Evolutionary conservation across 2,888 invertebrate genomes (phyloP), one percentile per base, ranked within the genome.

Genomic region (Lasius fuliginosus): DNA sequence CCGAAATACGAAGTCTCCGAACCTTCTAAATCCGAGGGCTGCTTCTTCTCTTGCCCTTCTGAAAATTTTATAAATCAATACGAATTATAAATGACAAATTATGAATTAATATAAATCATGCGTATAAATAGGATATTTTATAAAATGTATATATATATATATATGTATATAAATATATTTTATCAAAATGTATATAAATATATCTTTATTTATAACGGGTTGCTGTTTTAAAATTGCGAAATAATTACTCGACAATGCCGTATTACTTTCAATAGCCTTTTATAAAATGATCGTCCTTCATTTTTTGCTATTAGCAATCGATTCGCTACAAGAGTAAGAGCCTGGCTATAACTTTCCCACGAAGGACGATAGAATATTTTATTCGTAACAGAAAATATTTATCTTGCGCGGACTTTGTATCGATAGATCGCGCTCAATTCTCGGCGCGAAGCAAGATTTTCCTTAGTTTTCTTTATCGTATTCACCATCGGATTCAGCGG

Each of bases 301-400:
- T 71, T 73, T 60, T 81, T 71, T 15, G 15, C 49, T 49, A 6
- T 18, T 49, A 53, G 3, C n/a, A n/a, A 53, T 53, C n/a, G 2
- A 53, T 53, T 53, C 2, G n/a, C 8, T 53, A n/a, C 8, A 46
- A 30, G 0, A 23, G 23, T 46, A 40, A 49, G 33, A 56, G 23
- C 2, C 56, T 23, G 42, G 6, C 30, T 36, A 56, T 30, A 6
- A 40, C 46, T 71, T 88, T 89, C 88, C 83, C 88, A 89, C 85
- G 83, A 62, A 33, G 46, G 62, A n/a, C 27, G 27, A 33, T 12
- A 56, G 53, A 67, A n/a, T 36, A 65, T 23, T 75, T 68, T 27
- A 68, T 67, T 68, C 62, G 8, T 53, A 27, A 40, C 12, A 15
- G 18, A n/a, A 40, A 69, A 65, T 65, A 60, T 58, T n/a, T 60